phyloP scores from a whole-genome alignment of 2,797 vertebrate species.

The Nothura maculosa region DNA sequence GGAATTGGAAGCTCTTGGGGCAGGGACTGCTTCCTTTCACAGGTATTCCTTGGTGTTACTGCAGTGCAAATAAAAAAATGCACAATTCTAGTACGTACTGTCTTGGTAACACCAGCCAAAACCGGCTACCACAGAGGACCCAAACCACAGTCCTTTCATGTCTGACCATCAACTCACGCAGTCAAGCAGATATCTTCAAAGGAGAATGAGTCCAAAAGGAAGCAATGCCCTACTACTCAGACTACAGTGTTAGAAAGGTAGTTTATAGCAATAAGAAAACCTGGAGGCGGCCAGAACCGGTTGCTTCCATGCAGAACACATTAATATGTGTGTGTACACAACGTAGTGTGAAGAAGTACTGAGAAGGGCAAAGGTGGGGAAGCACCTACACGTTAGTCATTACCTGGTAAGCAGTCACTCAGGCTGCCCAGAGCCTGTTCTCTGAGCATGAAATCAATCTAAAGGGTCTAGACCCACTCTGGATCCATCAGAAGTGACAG shows the following conservation, averaged over 20 bases:
- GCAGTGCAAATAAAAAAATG: not conserved
- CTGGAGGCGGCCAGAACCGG: not conserved
- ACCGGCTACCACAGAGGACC: rapidly evolving
- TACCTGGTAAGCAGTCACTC: not conserved
- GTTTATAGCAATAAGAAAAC: not conserved
- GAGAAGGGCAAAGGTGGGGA: not conserved
- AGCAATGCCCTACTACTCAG: not conserved
- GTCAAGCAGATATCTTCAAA: not conserved
- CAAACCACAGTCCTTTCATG: not conserved
- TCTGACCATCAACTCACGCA: not conserved
- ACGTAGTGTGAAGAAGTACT: rapidly evolving
- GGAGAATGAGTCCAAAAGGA: not conserved
- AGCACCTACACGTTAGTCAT: not conserved
- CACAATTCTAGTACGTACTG: rapidly evolving
- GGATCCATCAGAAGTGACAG: not conserved
- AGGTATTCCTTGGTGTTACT: not conserved
- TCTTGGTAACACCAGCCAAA: not conserved
- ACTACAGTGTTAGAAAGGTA: not conserved
- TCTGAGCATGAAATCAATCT: not conserved
- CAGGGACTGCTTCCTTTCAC: not conserved
- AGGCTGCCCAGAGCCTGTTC: not conserved
- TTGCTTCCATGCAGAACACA: not conserved
- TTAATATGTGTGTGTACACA: not conserved
- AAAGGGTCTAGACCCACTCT: not conserved
- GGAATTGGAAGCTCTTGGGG: not conserved